Conservation (phyloP, 1,140 invertebrate species). For the Drosophila takahashii region DNA sequence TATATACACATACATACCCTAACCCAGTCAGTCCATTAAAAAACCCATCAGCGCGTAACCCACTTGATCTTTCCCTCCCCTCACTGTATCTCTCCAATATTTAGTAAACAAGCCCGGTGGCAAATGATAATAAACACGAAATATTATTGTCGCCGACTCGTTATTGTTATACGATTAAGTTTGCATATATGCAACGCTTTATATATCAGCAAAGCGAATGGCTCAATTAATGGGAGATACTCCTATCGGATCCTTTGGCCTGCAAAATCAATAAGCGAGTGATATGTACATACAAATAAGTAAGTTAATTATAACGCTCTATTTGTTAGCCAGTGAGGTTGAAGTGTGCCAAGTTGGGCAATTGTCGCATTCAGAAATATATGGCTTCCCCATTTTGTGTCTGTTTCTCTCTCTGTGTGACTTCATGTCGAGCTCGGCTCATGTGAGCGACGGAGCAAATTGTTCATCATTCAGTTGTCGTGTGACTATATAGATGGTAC, state of each 20-base stretch:
- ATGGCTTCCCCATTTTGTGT: conserved; percentile 21
- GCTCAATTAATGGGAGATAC: conserved; percentile 4
- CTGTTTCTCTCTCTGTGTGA: conserved; percentile 16
- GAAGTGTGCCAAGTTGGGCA: conserved; percentile 29
- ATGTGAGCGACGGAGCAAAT: conserved; percentile 27
- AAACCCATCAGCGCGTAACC: conserved; percentile 34
- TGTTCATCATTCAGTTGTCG: conserved; percentile 9
- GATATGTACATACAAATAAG: conserved; percentile 14
- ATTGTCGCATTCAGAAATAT: conserved; percentile 4
- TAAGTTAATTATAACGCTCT: conserved; percentile 20
- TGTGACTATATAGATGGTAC: conserved; percentile 17
- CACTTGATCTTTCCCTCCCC: conserved; percentile 17
- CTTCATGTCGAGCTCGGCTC: conserved; percentile 29
- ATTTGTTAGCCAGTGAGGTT: not conserved
- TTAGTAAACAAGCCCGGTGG: conserved; percentile 47
- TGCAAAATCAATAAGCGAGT: conserved; percentile 23
- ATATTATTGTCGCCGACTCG: conserved; percentile 34
- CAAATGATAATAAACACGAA: conserved; percentile 66
- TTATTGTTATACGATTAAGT: conserved; percentile 62
- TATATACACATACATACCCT: not conserved
- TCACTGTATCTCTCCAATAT: conserved; percentile 8
- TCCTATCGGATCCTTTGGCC: conserved; percentile 5
- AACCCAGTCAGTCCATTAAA: conserved; percentile 15
- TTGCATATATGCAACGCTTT: not conserved
- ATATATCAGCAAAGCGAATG: not conserved